Conservation (phyloP, 37 sponge, comb jelly and placozoan genomes). For the Bolinopsis microptera region DNA sequence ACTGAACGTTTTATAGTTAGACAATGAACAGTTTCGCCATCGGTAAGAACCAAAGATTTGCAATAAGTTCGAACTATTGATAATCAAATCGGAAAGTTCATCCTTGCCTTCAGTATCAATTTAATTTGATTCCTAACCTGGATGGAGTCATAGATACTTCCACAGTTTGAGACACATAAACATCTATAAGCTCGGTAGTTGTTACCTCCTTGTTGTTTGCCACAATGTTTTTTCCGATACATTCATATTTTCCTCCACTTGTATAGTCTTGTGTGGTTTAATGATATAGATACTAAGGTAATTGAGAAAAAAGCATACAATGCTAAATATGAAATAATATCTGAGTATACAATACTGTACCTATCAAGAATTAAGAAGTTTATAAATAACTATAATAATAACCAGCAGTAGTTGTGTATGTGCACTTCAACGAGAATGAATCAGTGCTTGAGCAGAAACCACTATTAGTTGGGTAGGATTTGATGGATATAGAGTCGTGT, state of each 20-base stretch:
- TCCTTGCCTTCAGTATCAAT: too few relatives aligned
- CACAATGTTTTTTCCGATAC: neutral
- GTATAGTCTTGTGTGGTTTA: neutral
- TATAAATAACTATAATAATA: too few relatives aligned
- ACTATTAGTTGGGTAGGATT: neutral
- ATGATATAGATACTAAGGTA: too few relatives aligned
- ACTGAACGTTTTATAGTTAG: too few relatives aligned
- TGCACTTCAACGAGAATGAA: neutral
- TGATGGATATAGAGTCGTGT: neutral
- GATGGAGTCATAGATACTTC: neutral
- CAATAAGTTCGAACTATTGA: too few relatives aligned
- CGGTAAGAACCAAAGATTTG: too few relatives aligned
- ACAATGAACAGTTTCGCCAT: too few relatives aligned
- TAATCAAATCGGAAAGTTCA: too few relatives aligned
- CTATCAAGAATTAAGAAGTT: too few relatives aligned
- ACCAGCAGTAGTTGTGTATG: neutral
- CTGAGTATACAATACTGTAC: too few relatives aligned
- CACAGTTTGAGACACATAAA: neutral
- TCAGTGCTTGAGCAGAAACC: neutral
- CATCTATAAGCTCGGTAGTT: neutral
- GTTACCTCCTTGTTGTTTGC: neutral
- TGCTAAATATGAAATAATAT: too few relatives aligned
- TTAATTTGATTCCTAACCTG: neutral
- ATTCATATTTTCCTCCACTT: neutral
- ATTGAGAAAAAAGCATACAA: too few relatives aligned